Conservation (phyloP, 2,797 vertebrate genomes). For the Capromys pilorides region DNA sequence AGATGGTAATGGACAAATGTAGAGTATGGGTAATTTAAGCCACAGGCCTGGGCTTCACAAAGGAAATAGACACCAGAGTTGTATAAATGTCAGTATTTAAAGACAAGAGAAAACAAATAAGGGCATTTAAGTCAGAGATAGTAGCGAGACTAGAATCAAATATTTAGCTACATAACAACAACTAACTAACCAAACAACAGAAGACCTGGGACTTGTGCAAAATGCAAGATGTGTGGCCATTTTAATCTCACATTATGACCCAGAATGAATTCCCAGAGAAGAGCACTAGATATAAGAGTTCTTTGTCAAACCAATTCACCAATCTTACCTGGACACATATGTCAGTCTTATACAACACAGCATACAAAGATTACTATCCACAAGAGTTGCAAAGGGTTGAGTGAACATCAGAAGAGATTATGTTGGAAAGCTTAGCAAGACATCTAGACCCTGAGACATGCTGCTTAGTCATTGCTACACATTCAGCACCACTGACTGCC, state of each 20-base stretch:
- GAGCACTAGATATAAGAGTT: not conserved
- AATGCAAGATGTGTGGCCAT: not conserved
- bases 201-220: not conserved
- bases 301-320: not conserved
- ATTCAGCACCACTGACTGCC: not conserved
- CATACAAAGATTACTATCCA: not conserved
- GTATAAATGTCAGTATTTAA: not conserved
- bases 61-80: conserved; percentile 25
- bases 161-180: not conserved
- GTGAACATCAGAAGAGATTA: not conserved
- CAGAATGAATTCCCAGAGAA: not conserved
- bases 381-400: not conserved
- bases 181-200: not conserved
- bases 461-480: not conserved
- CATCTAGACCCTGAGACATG: not conserved
- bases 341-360: not conserved
- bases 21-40: not conserved
- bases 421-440: not conserved
- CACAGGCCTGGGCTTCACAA: not conserved
- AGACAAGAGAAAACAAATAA: conserved; percentile 33
- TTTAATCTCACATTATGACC: not conserved
- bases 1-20: not conserved
- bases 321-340: not conserved
- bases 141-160: not conserved
- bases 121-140: not conserved